Base-by-base conservation (phyloP, 2,797 vertebrate genomes). In the Dromococcyx pavoninus region DNA sequence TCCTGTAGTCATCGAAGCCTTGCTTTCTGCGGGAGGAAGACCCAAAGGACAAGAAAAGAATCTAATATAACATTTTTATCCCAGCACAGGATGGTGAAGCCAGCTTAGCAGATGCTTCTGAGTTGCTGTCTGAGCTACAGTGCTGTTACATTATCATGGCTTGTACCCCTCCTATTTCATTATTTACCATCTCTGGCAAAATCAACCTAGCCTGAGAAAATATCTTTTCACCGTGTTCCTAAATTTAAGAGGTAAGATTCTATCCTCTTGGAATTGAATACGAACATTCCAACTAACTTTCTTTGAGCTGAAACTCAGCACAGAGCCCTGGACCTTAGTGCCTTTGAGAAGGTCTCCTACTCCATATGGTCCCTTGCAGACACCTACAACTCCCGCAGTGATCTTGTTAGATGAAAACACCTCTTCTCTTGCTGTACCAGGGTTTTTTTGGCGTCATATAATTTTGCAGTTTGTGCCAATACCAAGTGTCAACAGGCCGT, bases 381-480 rank as follows among this genome's bases (percentile, higher is more conserved):
- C 17, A 66, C 0, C 0, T 39, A 5, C 35, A 74, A 24, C 44
- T 67, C 44, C 54, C 70, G 51, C 19, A 51, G 46, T 1, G 7
- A 50, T 43, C 15, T 30, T 14, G 3, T 24, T 11, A 15, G 41
- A 17, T 84, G 72, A 73, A 81, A 61, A 18, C 4, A 5, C 7
- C 18, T 79, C 53, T 71, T 28, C 46, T 62, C 17, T 79, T 62
- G 15, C 7, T 76, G 13, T 32, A 75, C 12, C 18, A 27, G 11
- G 35, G 51, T 25, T 62, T 79, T 80, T 67, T 37, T 61, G 27
- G 4, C 22, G 23, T 64, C 54, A 24, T 23, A 25, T 7, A 1
- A 7, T 64, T 88, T 70, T 71, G 25, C 41, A 22, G 7, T 53
- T 72, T 61, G 28, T 71, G 51, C 22, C 43, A 53, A 53, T 9